A percentile compares a stretch with the other conserved stretches of the same genome.
These are phyloP conservation scores for Neodiprion virginianus DNA, from an alignment of 1,140 invertebrate genomes.

Conservation along the genomic window DNA sequence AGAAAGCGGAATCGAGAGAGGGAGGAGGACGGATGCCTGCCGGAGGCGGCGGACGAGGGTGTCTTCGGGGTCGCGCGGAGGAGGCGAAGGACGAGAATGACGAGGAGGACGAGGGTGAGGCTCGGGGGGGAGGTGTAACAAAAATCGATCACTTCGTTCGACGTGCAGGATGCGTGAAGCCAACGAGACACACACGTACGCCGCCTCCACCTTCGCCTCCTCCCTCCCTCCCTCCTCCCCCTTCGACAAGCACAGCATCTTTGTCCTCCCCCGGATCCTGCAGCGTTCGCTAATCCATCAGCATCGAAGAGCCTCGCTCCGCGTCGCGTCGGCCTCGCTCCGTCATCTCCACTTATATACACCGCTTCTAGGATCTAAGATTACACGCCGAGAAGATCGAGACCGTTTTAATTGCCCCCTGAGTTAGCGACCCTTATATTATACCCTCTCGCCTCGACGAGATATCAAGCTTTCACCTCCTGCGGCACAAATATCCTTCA, in stretches of 20 bases:
- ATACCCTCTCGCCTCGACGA: too few relatives aligned
- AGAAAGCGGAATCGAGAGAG: constrained; percentile 1
- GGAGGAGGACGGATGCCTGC: background rate
- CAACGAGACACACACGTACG: constrained; percentile 33
- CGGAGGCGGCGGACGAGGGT: background rate
- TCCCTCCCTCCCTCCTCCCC: background rate
- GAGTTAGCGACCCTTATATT: background rate
- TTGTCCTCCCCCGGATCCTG: constrained; percentile 13
- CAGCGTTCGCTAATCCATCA: constrained; percentile 17
- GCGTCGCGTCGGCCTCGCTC: constrained; percentile 9
- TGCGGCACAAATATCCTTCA: too few relatives aligned
- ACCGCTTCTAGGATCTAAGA: background rate
- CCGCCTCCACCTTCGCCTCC: constrained; percentile 15
- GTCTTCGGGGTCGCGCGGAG: constrained; percentile 5
- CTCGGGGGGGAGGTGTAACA: constrained; percentile 21
- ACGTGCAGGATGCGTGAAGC: constrained; percentile 6
- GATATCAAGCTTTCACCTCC: too few relatives aligned
- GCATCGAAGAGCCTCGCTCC: background rate
- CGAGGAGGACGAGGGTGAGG: background rate
- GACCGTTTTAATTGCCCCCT: background rate
- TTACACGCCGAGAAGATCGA: background rate
- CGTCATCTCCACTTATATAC: constrained; percentile 9
- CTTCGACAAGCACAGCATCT: constrained; percentile 16
- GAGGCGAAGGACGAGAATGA: background rate
- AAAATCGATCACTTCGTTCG: constrained; percentile 7